Conservation (phyloP, 2,797 vertebrate species). For the Coranthus polyacanthus region DNA sequence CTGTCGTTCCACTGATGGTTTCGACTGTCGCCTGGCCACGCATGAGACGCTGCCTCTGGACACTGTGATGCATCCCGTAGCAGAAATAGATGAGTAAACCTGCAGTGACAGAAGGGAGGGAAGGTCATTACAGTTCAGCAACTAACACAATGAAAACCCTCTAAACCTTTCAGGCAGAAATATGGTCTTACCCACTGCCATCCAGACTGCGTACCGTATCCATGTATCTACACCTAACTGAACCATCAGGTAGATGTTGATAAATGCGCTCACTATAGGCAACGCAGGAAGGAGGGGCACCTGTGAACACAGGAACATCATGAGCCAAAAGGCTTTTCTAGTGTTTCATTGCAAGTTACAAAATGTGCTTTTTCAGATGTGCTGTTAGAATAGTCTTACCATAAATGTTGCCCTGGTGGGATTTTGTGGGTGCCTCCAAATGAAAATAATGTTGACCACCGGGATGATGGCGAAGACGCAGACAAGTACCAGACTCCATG, state of each 20-base stretch:
- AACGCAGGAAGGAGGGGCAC: slow-evolving; percentile 89
- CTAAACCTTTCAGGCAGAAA: slow-evolving; percentile 10
- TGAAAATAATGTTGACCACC: slow-evolving; percentile 69
- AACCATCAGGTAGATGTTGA: slow-evolving; percentile 89
- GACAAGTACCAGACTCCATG: slow-evolving; percentile 83
- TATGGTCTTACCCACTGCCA: slow-evolving; percentile 84
- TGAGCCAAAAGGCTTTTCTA: not conserved
- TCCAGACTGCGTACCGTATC: slow-evolving; percentile 89
- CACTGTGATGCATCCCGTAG: slow-evolving; percentile 86
- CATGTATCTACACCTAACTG: slow-evolving; percentile 84
- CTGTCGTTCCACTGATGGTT: slow-evolving; percentile 59
- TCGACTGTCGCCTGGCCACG: slow-evolving; percentile 39
- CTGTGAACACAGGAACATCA: slow-evolving; percentile 65
- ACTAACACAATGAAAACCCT: not conserved
- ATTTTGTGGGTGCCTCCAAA: slow-evolving; percentile 90
- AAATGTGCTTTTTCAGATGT: not conserved
- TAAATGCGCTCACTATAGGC: slow-evolving; percentile 85
- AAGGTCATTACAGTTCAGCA: slow-evolving; percentile 6
- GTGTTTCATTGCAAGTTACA: too few relatives aligned
- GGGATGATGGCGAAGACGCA: slow-evolving; percentile 76
- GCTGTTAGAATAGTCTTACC: slow-evolving; percentile 73
- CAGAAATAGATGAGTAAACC: slow-evolving; percentile 89
- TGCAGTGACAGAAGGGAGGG: slow-evolving; percentile 46
- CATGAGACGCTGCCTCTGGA: slow-evolving; percentile 73
- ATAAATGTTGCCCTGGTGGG: slow-evolving; percentile 85